These are phyloP conservation scores for Ichneumon xanthorius DNA, from an alignment of 2,888 invertebrate species.

Conservation along the genomic window DNA sequence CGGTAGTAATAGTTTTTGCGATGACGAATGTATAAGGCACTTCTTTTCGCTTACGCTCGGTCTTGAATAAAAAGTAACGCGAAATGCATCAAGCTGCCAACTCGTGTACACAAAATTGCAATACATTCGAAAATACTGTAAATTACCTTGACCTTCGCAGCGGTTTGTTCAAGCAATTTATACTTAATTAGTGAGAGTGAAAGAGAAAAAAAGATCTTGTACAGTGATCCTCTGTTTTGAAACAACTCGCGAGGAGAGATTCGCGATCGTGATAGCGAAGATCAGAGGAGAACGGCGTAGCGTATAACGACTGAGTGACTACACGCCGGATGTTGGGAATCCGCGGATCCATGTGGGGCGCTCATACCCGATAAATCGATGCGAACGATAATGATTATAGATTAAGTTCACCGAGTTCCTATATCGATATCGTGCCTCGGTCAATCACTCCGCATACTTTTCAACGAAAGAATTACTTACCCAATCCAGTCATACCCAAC, in stretches of 20 bases:
- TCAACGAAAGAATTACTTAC: not conserved
- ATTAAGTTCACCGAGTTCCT: constrained; percentile 13
- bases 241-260: constrained; percentile 39
- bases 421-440: constrained; percentile 15
- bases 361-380: constrained; percentile 1
- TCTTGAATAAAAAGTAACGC: too few species aligned
- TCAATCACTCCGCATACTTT: not conserved
- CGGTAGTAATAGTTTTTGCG: too few species aligned
- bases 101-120: not conserved
- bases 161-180: constrained; percentile 57
- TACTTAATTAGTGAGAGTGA: constrained; percentile 59
- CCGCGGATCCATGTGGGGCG: constrained; percentile 10
- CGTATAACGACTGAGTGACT: not conserved
- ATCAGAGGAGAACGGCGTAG: constrained; percentile 16
- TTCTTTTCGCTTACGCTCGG: too few species aligned
- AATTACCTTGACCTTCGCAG: not conserved
- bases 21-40: too few species aligned
- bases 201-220: constrained; percentile 44
- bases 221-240: constrained; percentile 57
- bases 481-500: not conserved
- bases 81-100: too few species aligned
- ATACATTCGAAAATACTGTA: not conserved
- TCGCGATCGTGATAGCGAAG: constrained; percentile 36
- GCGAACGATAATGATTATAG: not conserved
- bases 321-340: constrained; percentile 45